Evolutionary conservation across 53 echinoderm and acorn worm genomes (phyloP).

Genomic region (Stichopus horrens): DNA sequence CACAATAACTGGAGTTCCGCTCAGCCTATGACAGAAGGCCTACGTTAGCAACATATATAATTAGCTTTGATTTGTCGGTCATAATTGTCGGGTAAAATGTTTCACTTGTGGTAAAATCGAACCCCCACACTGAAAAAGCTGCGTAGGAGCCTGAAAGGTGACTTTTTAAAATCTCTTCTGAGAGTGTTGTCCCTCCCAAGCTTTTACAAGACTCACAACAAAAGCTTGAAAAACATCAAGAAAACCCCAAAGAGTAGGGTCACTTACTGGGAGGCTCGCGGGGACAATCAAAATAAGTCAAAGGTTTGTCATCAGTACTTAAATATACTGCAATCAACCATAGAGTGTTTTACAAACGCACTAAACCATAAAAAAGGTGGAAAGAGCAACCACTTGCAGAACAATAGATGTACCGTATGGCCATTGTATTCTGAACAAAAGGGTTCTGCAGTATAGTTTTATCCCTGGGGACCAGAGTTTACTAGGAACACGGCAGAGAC

Average conservation of each 20-base stretch:
- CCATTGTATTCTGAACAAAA: conserved; percentile 26
- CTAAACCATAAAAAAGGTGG: not conserved
- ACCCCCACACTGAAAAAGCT: no score
- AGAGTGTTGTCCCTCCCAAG: not conserved
- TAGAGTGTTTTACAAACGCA: not conserved
- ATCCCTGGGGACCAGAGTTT: not conserved
- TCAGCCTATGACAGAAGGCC: no score
- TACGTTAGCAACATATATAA: no score
- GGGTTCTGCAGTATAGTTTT: not conserved
- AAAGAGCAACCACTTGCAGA: not conserved
- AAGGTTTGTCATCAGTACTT: conserved; percentile 7
- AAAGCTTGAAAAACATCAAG: not conserved
- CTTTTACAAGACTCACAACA: not conserved
- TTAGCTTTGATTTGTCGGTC: no score
- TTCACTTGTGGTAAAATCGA: no score
- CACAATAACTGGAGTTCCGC: no score
- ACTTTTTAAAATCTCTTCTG: not conserved
- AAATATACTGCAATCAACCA: not conserved
- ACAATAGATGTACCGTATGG: conserved; percentile 19
- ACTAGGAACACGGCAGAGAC: not conserved
- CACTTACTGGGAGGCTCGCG: not conserved
- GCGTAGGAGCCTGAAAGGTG: no score
- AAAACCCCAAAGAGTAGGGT: not conserved
- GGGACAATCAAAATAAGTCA: conserved; percentile 1
- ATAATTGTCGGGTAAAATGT: no score